Percentiles rank a stretch among this genome's conserved stretches.
These are phyloP conservation scores for Timema cristinae DNA, from an alignment of 2,888 invertebrate species.

Conservation along the genomic window DNA sequence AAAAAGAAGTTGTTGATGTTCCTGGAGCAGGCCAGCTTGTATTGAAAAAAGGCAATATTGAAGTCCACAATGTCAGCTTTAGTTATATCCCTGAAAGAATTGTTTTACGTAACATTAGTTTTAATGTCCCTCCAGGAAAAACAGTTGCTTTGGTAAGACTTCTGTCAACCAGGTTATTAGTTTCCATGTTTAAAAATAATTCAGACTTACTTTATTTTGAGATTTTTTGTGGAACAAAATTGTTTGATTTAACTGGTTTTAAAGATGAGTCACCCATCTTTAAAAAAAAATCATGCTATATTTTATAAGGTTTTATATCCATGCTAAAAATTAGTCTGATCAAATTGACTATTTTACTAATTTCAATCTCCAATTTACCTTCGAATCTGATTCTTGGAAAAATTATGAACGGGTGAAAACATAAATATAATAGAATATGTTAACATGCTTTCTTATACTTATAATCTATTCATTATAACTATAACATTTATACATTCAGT, in stretches of 20 bases:
- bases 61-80: conserved; percentile 88
- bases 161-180: too few relatives aligned
- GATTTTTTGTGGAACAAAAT: background rate
- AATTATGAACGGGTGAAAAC: too few relatives aligned
- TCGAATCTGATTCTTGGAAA: too few relatives aligned
- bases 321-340: too few relatives aligned
- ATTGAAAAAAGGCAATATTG: conserved; percentile 66
- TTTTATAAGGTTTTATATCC: too few relatives aligned
- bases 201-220: background rate
- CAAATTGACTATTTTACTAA: too few relatives aligned
- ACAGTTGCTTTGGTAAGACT: conserved; percentile 70
- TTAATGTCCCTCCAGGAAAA: conserved; percentile 75
- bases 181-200: background rate
- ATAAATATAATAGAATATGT: too few relatives aligned
- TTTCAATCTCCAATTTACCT: too few relatives aligned
- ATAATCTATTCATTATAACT: too few relatives aligned
- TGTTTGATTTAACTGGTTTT: background rate
- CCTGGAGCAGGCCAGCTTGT: conserved; percentile 70
- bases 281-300: background rate
- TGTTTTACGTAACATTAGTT: conserved; percentile 73
- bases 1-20: conserved; percentile 81
- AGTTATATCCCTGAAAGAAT: conserved; percentile 76
- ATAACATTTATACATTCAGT: too few relatives aligned
- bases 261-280: background rate
- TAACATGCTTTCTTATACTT: too few relatives aligned